phyloP scores from a whole-genome alignment of 64 coral and sea anemone species.

The Acropora tenuis region DNA sequence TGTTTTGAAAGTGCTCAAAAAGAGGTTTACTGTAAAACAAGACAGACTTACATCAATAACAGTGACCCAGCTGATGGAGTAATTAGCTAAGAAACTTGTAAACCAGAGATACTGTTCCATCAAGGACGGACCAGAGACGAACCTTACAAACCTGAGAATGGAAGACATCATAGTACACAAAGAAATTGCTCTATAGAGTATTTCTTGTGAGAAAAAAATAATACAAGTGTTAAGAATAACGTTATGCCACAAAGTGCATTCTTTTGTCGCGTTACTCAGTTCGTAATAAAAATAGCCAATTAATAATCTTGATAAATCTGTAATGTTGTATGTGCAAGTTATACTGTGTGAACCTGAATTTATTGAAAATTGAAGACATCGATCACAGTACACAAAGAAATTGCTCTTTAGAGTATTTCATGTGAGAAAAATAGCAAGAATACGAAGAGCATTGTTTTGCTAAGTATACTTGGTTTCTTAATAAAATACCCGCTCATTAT shows the following conservation, averaged over 20 bases:
- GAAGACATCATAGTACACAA: slow-evolving; percentile 19
- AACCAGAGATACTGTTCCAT: slow-evolving; percentile 38
- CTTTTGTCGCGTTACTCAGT: no score
- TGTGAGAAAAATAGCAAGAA: not conserved
- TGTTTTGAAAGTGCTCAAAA: slow-evolving; percentile 38
- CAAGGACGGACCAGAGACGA: slow-evolving; percentile 26
- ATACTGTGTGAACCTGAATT: slow-evolving; percentile 22
- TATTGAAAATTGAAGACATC: not conserved
- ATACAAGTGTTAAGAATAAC: not conserved
- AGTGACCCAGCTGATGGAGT: slow-evolving; percentile 43
- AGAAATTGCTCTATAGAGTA: slow-evolving; percentile 15
- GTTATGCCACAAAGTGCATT: not conserved
- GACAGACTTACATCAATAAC: slow-evolving; percentile 24
- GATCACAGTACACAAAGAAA: no score
- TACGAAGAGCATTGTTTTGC: no score
- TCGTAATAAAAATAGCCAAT: not conserved
- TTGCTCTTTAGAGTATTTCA: slow-evolving; percentile 18
- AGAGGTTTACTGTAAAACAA: slow-evolving; percentile 45
- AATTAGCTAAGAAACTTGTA: slow-evolving; percentile 21
- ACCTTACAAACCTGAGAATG: slow-evolving; percentile 17
- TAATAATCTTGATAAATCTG: not conserved
- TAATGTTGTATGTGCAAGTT: slow-evolving; percentile 9
- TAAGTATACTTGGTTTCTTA: no score
- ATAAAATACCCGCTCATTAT: slow-evolving; percentile 19
- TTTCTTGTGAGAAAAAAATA: not conserved